Percentiles rank a stretch among this genome's conserved stretches.
Evolutionary conservation across 2,888 invertebrate species (phyloP).

Genomic region (Cecidostiba fungosa): DNA sequence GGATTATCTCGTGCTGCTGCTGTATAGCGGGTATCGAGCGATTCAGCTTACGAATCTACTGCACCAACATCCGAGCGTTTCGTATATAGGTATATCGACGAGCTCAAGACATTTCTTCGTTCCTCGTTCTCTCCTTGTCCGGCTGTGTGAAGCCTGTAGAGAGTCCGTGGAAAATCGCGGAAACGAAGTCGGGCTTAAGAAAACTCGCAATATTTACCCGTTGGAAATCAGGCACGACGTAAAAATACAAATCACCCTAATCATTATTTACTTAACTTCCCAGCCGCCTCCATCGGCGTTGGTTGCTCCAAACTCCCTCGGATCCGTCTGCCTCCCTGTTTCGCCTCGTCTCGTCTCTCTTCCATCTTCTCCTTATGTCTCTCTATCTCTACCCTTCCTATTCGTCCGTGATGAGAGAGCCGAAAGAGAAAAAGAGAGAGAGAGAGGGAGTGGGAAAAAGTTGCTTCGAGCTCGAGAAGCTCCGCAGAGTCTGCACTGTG

Average conservation of each 20-base stretch:
- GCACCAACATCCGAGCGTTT: not conserved
- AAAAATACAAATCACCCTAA: constrained; percentile 78
- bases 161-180: constrained; percentile 14
- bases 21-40: not conserved
- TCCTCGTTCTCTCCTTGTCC: too few relatives aligned
- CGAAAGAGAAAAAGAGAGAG: not conserved
- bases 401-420: constrained; percentile 25
- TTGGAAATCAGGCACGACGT: constrained; percentile 77
- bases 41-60: constrained; percentile 1
- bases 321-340: constrained; percentile 56
- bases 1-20: not conserved
- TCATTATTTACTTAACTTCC: constrained; percentile 77
- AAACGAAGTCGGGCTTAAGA: constrained; percentile 72
- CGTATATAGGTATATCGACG: not conserved
- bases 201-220: constrained; percentile 78
- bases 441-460: not conserved
- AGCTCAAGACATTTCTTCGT: not conserved
- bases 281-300: constrained; percentile 45
- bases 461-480: constrained; percentile 27
- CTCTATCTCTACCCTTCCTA: not conserved
- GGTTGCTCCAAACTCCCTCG: constrained; percentile 30
- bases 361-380: not conserved
- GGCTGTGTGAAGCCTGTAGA: not conserved
- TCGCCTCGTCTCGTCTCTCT: constrained; percentile 52
- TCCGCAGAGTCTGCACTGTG: constrained; percentile 36